Base-by-base conservation (phyloP, 2,888 invertebrate genomes). In the Aporophyla lueneburgensis region DNA sequence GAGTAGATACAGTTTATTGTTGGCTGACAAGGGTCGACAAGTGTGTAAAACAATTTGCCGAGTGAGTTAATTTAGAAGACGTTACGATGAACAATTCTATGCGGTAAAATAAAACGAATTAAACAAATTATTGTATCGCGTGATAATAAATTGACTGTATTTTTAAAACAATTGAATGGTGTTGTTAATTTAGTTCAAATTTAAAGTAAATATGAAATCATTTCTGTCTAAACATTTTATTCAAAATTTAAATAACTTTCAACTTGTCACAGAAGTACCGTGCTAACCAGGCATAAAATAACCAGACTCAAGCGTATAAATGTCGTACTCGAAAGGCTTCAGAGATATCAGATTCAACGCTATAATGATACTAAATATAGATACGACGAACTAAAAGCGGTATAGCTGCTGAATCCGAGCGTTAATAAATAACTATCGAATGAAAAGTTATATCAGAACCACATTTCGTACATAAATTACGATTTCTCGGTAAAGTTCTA, bases 31-130 rank as follows among this genome's bases (percentile, higher is more conserved):
- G 93, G 94, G 94, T 94, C 89, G 92, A 91, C 93, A 93, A 92
- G 91, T 93, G 92, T 93, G 93, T 93, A 89, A 93, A 94, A 93
- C 93, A 94, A 94, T 94, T 94, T 93, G 89, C 91, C 91, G 90
- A 92, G 90, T 90, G 90, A 92, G 92, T 91, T 92, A 91, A 93
- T 93, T 92, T 91, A 66, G 85, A 77, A 83, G 75, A 78, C 66
- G 67, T 80, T 72, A 68, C 76, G 59, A 63, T 27, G 24, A 76
- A 85, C 74, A 74, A 74, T 81, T 71, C 19, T 58, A 40, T 65
- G 14, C 3, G 43, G 6, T 27, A 40, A 59, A 59, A 59, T 70
- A 40, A 56, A 71, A 54, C 40, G 54, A 77, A 83, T 83, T 80
- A 62, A 71, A 79, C 43, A 72, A 72, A 21, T 70, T 70, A 67